Conservation (phyloP, 2,888 invertebrate genomes). For the Brachypalpus laphriformis region DNA sequence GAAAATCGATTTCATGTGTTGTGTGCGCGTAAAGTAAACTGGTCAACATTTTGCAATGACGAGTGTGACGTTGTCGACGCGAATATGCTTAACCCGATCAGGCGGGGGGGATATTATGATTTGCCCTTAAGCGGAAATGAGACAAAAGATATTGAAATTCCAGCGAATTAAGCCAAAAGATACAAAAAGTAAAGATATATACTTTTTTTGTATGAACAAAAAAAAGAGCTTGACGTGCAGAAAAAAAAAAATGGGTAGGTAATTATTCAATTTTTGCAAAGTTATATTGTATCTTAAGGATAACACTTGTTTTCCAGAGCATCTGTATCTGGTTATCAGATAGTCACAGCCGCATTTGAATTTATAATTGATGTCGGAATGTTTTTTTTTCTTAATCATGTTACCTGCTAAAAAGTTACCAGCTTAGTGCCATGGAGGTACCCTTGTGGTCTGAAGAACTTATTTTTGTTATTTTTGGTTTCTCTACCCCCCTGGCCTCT, state of each 20-base stretch:
- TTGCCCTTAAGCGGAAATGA: constrained; percentile 32
- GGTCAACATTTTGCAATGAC: constrained; percentile 59
- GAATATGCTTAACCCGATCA: constrained; percentile 1
- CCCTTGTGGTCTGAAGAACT: constrained; percentile 4
- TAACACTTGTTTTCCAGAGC: not conserved
- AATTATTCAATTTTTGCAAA: constrained; percentile 24
- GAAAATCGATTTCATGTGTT: constrained; percentile 57
- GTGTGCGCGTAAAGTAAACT: constrained; percentile 32
- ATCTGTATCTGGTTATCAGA: not conserved
- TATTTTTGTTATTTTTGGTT: too few species aligned
- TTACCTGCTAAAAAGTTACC: not conserved
- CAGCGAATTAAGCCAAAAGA: constrained; percentile 41
- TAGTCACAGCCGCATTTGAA: not conserved
- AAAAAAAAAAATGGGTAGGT: constrained; percentile 45
- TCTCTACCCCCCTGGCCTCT: not conserved
- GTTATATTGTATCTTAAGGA: not conserved
- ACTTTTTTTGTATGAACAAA: not conserved
- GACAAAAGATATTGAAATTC: constrained; percentile 44
- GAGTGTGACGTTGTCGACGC: constrained; percentile 33
- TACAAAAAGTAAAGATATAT: not conserved
- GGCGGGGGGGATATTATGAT: constrained; percentile 15
- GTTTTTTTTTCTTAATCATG: not conserved
- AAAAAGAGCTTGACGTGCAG: constrained; percentile 8
- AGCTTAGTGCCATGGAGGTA: not conserved
- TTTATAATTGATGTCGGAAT: not conserved